Evolutionary conservation across 2,888 invertebrate genomes (phyloP), one percentile per base, ranked within the genome.

Genomic region (Ophioninae sp.): DNA sequence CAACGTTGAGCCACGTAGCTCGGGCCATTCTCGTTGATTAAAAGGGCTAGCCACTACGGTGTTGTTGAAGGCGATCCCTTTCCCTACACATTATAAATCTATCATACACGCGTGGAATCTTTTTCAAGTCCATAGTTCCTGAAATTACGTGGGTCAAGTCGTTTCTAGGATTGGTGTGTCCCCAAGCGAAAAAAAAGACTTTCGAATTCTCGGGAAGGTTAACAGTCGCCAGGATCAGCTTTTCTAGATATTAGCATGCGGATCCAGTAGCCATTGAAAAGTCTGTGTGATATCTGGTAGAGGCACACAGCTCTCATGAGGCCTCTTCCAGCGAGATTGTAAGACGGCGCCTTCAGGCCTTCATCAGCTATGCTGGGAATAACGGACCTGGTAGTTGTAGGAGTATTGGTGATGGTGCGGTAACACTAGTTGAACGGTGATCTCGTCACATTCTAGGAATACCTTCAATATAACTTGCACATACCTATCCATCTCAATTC

Each of bases 1-100:
- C 87, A 86, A 87, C 87, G 87, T 81, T 86, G 83, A 79, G 86
- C 88, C 89, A 88, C 88, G 88, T 89, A 87, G 75, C 70, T 37
- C 81, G 81, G 86, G 88, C 89, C 88, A 89, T 89, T 89, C 87
- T 87, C 89, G 86, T 87, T 88, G 87, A 89, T 89, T 89, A 88
- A 88, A 88, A 86, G 85, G 83, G 86, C 85, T 86, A 72, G 81
- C 76, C 81, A 75, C 73, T 39, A 69, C 56, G 57, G 62, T 13
- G 50, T 50, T 50, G 50, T 50, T 50, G 17, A 50, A 10, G 17
- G 17, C 50, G 17, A 6, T 17, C 50, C 13, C 17, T 17, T 50
- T 50, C 17, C 50, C 50, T 50, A 37, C 37, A 64, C 10, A 23
- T 64, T 37, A 37, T 30, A 64, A 20, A 64, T 64, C 37, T 64